Evolutionary conservation across 2,797 vertebrate species (phyloP), one percentile per base, ranked within the genome.

Genomic region (Gallinago stenura): DNA sequence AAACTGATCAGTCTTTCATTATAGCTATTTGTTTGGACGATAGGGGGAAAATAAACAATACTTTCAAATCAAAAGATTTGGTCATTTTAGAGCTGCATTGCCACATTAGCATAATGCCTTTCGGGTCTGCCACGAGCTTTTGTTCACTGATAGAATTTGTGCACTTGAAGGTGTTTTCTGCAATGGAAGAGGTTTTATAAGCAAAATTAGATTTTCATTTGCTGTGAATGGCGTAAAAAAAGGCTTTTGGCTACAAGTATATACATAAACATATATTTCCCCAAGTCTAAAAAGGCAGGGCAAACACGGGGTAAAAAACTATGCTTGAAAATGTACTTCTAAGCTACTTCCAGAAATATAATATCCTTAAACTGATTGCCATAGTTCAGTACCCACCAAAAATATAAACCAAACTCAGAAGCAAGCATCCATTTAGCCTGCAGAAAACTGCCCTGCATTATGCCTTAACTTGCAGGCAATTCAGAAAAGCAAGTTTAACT

Each of bases 401-500:
- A 93, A 37, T 48, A 58, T 43, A 73, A 84, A 87, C n/a, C 39
- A 87, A 88, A 43, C 7, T 19, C 68, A 90, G 85, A 71, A 72
- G 30, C 31, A 94, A 75, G 26, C 43, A 93, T 15, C 61, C 62
- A 56, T 73, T 82, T 46, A 70, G 30, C 16, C 4, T 8, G 45
- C 54, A 83, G 79, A 31, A 61, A 79, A 53, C 20, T 30, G 15
- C 72, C 46, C 35, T 69, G 35, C 30, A 54, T 75, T 84, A 45
- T 43, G 64, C 30, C 66, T 82, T 71, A 58, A 58, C 45, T 51
- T 72, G 35, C 45, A 72, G 50, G n/a, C n/a, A 83, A 87, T 58
- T 82, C 31, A 79, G 77, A 89, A 90, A 87, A 87, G 48, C 25
- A 84, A 82, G 26, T 84, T 90, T 70, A 73, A 48, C 39, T 89